These are phyloP conservation scores for Heliothis subflexa DNA, from an alignment of 1,140 invertebrate genomes.

Conservation along the genomic window DNA sequence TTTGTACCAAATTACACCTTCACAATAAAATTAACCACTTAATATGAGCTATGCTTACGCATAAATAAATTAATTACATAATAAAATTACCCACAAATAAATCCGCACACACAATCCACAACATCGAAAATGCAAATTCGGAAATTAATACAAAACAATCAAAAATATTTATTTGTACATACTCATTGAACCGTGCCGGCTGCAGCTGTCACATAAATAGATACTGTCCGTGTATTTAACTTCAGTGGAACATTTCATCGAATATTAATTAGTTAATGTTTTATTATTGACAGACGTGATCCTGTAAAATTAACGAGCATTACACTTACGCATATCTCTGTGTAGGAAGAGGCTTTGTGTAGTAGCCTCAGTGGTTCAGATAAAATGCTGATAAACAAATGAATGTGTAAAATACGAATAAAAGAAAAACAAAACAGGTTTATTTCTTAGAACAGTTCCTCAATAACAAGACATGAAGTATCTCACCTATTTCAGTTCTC, in stretches of 20 bases:
- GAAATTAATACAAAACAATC: conserved; percentile 16
- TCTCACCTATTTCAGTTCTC: too few relatives aligned
- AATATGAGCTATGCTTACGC: background rate
- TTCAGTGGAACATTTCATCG: background rate
- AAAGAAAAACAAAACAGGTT: background rate
- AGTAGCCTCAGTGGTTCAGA: too few relatives aligned
- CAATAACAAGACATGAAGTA: too few relatives aligned
- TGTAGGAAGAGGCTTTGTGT: too few relatives aligned
- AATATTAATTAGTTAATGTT: conserved; percentile 10
- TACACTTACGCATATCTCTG: background rate
- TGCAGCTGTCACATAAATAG: conserved; percentile 22
- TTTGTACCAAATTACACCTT: too few relatives aligned
- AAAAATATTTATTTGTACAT: background rate
- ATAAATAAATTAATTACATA: background rate
- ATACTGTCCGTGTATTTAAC: conserved; percentile 12
- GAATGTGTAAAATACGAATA: background rate
- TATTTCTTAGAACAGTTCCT: too few relatives aligned
- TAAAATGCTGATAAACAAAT: too few relatives aligned
- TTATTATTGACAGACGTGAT: background rate
- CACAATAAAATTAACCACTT: too few relatives aligned
- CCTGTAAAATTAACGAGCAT: background rate
- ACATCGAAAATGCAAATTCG: background rate
- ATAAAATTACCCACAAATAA: background rate
- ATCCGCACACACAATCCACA: background rate
- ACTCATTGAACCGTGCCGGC: background rate